phyloP scores from a whole-genome alignment of 2,888 invertebrate species.

The Minunthozetes semirufus region DNA sequence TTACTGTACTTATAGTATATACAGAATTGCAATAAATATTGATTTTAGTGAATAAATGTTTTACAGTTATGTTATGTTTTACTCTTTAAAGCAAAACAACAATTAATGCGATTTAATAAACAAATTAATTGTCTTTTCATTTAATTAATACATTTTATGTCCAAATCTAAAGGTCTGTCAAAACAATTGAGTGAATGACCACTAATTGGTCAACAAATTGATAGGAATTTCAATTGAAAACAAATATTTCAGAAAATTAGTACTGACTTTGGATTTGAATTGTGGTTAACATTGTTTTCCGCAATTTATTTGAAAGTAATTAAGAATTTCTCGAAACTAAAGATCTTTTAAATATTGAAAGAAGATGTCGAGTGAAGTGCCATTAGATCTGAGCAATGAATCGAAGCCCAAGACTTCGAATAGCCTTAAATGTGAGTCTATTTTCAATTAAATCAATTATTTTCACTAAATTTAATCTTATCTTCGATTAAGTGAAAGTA shows the following conservation, averaged over 20 bases:
- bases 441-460: neutral
- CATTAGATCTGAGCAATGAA: constrained; percentile 25
- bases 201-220: neutral
- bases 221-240: neutral
- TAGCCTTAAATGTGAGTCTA: neutral
- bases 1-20: too few species aligned
- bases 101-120: too few species aligned
- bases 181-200: neutral
- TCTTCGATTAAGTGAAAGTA: neutral
- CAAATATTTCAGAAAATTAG: neutral
- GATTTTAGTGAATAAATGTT: too few species aligned
- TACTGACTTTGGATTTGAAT: neutral
- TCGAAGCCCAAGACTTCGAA: neutral
- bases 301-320: neutral
- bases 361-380: constrained; percentile 22
- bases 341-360: neutral
- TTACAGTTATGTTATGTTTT: too few species aligned
- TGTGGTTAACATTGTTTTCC: too few species aligned
- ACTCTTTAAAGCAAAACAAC: too few species aligned
- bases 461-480: neutral
- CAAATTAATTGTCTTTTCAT: too few species aligned
- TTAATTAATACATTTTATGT: too few species aligned
- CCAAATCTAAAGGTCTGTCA: too few species aligned
- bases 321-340: neutral
- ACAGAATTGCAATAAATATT: too few species aligned